Base-by-base conservation (phyloP, 1,140 invertebrate species). In the Drosophila orosa region DNA sequence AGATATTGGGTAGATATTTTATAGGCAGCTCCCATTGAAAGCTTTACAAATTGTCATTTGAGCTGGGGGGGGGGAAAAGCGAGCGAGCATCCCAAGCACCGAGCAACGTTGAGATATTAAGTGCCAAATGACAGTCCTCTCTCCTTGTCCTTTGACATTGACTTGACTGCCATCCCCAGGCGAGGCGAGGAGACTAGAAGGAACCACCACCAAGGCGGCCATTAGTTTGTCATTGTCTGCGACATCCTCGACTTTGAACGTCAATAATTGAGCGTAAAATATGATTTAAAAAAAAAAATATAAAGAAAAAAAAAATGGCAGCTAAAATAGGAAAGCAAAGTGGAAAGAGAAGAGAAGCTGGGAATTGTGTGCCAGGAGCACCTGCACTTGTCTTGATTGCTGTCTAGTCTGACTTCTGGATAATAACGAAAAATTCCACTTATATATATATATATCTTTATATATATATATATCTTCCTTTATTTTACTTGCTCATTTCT, bases 211-310 rank as follows among this genome's bases (percentile, higher is more conserved):
- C 61, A 54, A 24, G 61, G 45, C 50, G 47, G 42, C 83, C 83
- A 89, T 87, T 87, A 87, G 83, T 87, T 87, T 89, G 82, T 66
- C 83, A 87, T 87, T 87, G 83, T 87, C 84, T 89, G 80, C 55
- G 74, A 74, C 67, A 72, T 71, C 52, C 44, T 74, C 80, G 80
- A 74, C 84, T 87, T 84, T 87, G 80, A 87, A 76, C 77, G 80
- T 80, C 84, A 87, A 87, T 87, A 87, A 87, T 87, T 87, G 84
- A 87, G 84, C 84, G 84, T 87, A 78, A 87, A 87, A 87, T 87
- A 89, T 87, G 84, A 87, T 87, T 89, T 87, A 27, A 42, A 50
- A 80, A 61, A 74, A 80, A 15, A 15, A 33, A 33, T 4, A 12
- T 2, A 3, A 17, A 12, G 62, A 62, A 50, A 60, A 62, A 62